These are phyloP conservation scores for Rostratula benghalensis DNA, from an alignment of 2,113 vertebrate species.

Conservation along the genomic window DNA sequence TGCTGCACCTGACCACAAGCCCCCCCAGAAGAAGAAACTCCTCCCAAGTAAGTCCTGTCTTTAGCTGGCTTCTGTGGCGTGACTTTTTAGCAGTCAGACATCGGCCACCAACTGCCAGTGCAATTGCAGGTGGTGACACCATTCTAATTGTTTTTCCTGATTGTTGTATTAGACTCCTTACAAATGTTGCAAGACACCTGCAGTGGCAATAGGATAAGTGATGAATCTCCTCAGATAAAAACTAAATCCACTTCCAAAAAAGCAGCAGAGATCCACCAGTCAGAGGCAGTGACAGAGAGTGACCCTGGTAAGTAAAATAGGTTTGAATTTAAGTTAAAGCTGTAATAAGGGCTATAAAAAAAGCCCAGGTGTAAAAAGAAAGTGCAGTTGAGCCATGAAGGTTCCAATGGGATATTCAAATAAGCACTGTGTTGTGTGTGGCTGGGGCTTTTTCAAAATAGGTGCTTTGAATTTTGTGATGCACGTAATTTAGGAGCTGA, in stretches of 20 bases:
- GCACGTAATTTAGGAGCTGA: background rate
- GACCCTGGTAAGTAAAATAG: constrained; percentile 11
- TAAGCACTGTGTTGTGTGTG: background rate
- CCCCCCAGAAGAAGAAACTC: constrained; percentile 73
- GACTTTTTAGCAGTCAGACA: background rate
- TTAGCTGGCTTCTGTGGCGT: constrained; percentile 20
- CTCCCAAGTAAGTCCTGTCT: constrained; percentile 68
- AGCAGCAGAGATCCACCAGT: background rate
- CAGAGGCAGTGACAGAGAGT: background rate
- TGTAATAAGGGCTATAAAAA: background rate
- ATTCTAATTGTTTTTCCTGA: background rate
- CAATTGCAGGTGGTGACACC: background rate
- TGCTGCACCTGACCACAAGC: constrained; percentile 91
- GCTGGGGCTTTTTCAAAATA: background rate
- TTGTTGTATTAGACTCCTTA: constrained; percentile 1
- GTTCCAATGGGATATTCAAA: background rate
- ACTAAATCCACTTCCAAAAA: background rate
- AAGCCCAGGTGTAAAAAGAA: background rate
- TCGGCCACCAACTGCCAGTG: background rate
- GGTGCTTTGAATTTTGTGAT: background rate
- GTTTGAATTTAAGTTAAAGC: background rate
- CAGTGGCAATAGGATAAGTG: background rate
- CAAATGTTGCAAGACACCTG: background rate
- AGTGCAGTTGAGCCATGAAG: background rate
- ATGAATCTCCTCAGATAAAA: background rate